A percentile compares a stretch with the other conserved stretches of the same genome.
Conservation (phyloP, 2,888 invertebrate species). For the Corbicula japonica region DNA sequence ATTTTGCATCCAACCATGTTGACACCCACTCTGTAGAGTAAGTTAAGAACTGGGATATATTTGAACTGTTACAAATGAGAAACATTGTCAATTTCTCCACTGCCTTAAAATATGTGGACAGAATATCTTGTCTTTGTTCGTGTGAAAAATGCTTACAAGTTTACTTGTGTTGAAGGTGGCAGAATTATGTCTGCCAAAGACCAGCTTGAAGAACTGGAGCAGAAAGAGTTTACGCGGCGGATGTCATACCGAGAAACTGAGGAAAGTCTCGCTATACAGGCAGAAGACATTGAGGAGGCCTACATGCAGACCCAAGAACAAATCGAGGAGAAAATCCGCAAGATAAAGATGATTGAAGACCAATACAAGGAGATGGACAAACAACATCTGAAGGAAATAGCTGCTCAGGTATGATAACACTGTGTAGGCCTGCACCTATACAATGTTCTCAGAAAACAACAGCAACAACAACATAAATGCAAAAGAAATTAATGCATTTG, state of each 20-base stretch:
- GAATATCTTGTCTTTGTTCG: too few relatives aligned
- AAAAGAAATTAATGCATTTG: too few relatives aligned
- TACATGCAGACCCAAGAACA: constrained; percentile 67
- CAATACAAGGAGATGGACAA: constrained; percentile 69
- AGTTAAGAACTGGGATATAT: too few relatives aligned
- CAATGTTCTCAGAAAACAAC: too few relatives aligned
- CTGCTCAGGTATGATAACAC: constrained; percentile 58
- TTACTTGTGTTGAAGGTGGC: constrained; percentile 46
- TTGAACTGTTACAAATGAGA: too few relatives aligned
- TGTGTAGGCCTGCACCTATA: too few relatives aligned
- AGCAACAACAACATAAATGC: too few relatives aligned
- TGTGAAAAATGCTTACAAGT: too few relatives aligned
- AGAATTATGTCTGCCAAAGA: constrained; percentile 73
- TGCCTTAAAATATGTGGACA: too few relatives aligned
- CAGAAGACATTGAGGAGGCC: constrained; percentile 73
- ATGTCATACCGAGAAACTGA: constrained; percentile 71
- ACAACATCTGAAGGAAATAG: constrained; percentile 63
- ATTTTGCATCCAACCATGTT: too few relatives aligned
- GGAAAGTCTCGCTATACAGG: constrained; percentile 64
- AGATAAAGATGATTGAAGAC: constrained; percentile 69
- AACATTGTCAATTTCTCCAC: too few relatives aligned
- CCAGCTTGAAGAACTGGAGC: constrained; percentile 69
- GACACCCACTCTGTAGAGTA: too few relatives aligned
- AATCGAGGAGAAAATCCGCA: constrained; percentile 57
- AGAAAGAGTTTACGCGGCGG: constrained; percentile 67